Base-by-base conservation (phyloP, 2,888 invertebrate species). In the Lochmaea crataegi region DNA sequence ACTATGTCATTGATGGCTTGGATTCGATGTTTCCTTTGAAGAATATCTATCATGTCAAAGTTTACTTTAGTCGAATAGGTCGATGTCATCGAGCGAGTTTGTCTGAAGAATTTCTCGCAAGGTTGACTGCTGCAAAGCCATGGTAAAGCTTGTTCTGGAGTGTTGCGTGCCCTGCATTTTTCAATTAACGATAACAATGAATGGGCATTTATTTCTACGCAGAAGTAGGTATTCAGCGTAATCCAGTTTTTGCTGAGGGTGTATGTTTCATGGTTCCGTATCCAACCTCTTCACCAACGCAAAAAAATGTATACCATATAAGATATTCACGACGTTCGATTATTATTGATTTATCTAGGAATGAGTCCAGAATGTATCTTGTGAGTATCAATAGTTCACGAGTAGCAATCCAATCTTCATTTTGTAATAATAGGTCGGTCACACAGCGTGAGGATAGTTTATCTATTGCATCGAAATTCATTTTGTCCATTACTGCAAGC, bases 31-130 rank as follows among this genome's bases (percentile, higher is more conserved):
- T 66, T n/a, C 61, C 70, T 56, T 22, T 60, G 53, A 26, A 75
- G 51, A 57, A 75, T 57, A 57, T 74, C 74, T 32, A 72, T 57
- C 48, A 72, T 66, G 11, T 32, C 26, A 65, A 60, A 74, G 64
- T 76, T 76, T 32, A 74, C 74, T 16, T 63, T 60, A 48, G 72
- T 76, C 14, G 76, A 76, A 66, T 72, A 76, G 22, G 75, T 76
- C 14, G 58, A 66, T 1, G 75, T 74, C 72, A 76, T 68, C 14
- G 76, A 75, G 14, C 76, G 41, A 10, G 63, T 38, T 61, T 61
- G 42, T 42, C 76, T 63, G 57, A 76, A 75, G 16, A 68, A 26
- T 16, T 71, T 65, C 65, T 76, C 68, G 72, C n/a, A n/a, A n/a
- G n/a, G 72, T 58, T 75, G 76, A 48, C 76, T 75, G 63, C 75